Evolutionary conservation across 2,113 vertebrate species (phyloP).

Genomic region (Columba janthina): DNA sequence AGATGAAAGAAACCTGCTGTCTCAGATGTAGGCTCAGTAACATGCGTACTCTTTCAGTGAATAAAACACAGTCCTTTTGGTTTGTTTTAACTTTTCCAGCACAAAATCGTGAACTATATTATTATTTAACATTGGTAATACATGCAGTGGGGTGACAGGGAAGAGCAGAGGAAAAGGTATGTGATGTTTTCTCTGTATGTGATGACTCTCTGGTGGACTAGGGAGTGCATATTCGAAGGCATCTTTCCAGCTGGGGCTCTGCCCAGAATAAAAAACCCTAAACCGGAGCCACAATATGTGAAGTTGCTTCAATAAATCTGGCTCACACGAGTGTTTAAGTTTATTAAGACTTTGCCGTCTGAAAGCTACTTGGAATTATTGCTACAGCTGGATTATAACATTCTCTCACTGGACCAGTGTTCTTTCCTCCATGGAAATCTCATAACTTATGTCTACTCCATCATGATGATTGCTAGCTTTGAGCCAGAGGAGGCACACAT

Average conservation of each 20-base stretch:
- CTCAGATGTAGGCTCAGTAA: not conserved
- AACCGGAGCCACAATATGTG: constrained; percentile 27
- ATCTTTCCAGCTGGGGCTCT: constrained; percentile 52
- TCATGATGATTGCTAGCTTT: constrained; percentile 3
- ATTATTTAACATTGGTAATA: not conserved
- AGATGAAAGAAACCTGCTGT: not conserved
- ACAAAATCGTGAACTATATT: not conserved
- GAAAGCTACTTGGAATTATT: constrained; percentile 60
- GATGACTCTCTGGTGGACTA: not conserved
- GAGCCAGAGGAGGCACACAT: not conserved
- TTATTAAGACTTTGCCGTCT: constrained; percentile 53
- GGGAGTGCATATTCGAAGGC: constrained; percentile 9
- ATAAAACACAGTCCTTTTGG: not conserved
- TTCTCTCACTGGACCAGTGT: constrained; percentile 18
- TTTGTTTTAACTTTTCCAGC: not conserved
- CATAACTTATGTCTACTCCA: constrained; percentile 39
- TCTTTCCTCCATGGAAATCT: constrained; percentile 52
- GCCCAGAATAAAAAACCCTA: constrained; percentile 43
- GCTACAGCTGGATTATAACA: constrained; percentile 54
- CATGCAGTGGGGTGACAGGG: not conserved
- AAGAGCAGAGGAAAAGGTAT: not conserved
- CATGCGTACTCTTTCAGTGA: not conserved
- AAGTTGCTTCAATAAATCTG: constrained; percentile 58
- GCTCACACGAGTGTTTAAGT: constrained; percentile 55
- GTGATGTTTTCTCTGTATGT: not conserved